A percentile compares a stretch with the other conserved stretches of the same genome.
These are phyloP conservation scores for Eupithecia centaureata DNA, from an alignment of 2,888 invertebrate genomes.

Conservation along the genomic window DNA sequence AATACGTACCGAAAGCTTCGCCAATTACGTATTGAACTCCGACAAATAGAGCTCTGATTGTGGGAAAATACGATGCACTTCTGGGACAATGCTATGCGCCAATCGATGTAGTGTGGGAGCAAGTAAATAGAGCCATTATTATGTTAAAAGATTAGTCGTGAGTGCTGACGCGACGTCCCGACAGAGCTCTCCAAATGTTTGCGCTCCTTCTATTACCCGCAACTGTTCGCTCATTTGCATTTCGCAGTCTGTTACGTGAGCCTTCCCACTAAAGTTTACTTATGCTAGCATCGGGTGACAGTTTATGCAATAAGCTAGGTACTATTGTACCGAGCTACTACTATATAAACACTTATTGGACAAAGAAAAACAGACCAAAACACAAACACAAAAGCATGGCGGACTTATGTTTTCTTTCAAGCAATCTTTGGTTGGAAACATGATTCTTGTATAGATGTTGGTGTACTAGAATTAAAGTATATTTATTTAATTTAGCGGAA, in stretches of 20 bases:
- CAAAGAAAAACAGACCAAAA: no score
- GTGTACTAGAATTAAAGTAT: no score
- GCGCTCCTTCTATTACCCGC: slow-evolving; percentile 56
- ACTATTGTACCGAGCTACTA: no score
- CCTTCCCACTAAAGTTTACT: slow-evolving; percentile 51
- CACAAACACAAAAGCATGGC: no score
- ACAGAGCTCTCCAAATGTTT: slow-evolving; percentile 58
- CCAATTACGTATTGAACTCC: slow-evolving; percentile 35
- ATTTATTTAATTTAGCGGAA: no score
- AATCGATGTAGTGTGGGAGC: slow-evolving; percentile 36
- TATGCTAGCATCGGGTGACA: slow-evolving; percentile 41
- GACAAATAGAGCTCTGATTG: slow-evolving; percentile 40
- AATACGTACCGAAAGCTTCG: neutral
- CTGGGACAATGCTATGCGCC: slow-evolving; percentile 36
- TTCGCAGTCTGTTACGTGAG: slow-evolving; percentile 60
- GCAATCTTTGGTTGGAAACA: no score
- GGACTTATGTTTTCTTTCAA: no score
- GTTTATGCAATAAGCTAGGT: slow-evolving; percentile 8
- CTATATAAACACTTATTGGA: no score
- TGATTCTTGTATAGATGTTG: no score
- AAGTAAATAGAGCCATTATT: slow-evolving; percentile 52
- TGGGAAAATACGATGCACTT: slow-evolving; percentile 40
- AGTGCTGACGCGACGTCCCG: slow-evolving; percentile 45
- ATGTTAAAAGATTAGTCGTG: slow-evolving; percentile 65
- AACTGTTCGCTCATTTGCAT: slow-evolving; percentile 69